Conservation (phyloP, 1,140 invertebrate species). For the Lepidostoma basale region DNA sequence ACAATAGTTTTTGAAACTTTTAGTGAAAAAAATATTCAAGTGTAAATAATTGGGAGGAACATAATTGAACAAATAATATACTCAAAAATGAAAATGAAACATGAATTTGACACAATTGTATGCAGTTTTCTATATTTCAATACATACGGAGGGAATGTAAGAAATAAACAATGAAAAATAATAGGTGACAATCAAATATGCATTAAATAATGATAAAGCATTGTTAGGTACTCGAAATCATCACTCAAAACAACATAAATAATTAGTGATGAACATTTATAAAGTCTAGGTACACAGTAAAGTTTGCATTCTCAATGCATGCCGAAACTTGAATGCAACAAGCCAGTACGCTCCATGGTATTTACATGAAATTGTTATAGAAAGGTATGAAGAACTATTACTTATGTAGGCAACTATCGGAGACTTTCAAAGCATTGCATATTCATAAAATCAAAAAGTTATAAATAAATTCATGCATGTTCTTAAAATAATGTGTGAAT, state of each 20-base stretch:
- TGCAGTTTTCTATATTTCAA: conserved; percentile 6
- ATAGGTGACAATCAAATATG: conserved; percentile 6
- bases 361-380: conserved; percentile 24
- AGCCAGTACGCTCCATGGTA: conserved; percentile 23
- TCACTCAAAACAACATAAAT: conserved; percentile 24
- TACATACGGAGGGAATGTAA: conserved; percentile 25
- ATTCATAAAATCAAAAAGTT: conserved; percentile 16
- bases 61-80: too few species aligned
- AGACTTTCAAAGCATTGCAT: conserved; percentile 27
- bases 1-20: too few species aligned
- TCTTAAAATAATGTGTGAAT: neutral
- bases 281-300: conserved; percentile 15
- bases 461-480: conserved; percentile 17
- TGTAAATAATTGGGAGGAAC: too few species aligned
- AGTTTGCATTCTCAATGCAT: conserved; percentile 33
- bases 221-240: conserved; percentile 15
- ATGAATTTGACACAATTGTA: too few species aligned
- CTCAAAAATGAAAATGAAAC: too few species aligned
- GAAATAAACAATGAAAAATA: conserved; percentile 24
- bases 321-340: conserved; percentile 34
- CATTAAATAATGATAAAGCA: conserved; percentile 15
- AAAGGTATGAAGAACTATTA: conserved; percentile 4
- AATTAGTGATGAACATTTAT: conserved; percentile 22
- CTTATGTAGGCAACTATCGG: conserved; percentile 21
- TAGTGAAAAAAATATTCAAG: too few species aligned